Evolutionary conservation across 1,140 invertebrate genomes (phyloP), one percentile per base, ranked within the genome.

Genomic region (Trichogramma pretiosum): DNA sequence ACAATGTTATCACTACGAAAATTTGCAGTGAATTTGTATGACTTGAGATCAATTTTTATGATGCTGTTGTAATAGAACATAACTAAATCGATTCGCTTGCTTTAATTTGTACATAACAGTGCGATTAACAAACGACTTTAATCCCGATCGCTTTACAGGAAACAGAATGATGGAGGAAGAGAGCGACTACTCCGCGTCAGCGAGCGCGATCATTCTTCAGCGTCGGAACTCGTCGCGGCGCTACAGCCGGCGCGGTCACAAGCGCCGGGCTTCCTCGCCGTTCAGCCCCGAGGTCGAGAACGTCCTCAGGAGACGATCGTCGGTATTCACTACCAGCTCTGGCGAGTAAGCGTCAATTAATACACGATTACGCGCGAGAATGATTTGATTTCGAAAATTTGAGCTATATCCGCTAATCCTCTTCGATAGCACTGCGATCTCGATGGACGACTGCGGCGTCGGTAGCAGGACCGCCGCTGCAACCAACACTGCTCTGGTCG

Each of bases 281-380:
- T 85, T 87, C 62, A 70, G 74, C 55, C 65, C 72, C 0, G 80
- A 81, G 42, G 65, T 61, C 13, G 55, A 50, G 40, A 56, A 54
- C 22, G 47, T 53, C 46, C 28, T 60, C 3, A 72, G 86, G 40
- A 65, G 87, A 43, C 68, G 84, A 46, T 88, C 87, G 0, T 89
- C 87, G 3, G 84, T 80, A 34, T 85, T 84, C 56, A 91, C 89
- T 10, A 87, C 79, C 17, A 89, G 85, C 60, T 91, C 87, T 42
- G 87, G 82, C 64, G 87, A 90, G 87, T 89, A 69, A 78, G 80
- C 24, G 24, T 38, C 22, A 34, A 40, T 33, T 39, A 16, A 50
- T 10, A 13, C 10, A 8, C n/a, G n/a, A n/a, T n/a, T n/a, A n/a
- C n/a, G n/a, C n/a, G n/a, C n/a, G n/a, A 28, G 26, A 30, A 30